These are phyloP conservation scores for Acomys russatus DNA, from an alignment of 2,797 vertebrate species.

Conservation along the genomic window DNA sequence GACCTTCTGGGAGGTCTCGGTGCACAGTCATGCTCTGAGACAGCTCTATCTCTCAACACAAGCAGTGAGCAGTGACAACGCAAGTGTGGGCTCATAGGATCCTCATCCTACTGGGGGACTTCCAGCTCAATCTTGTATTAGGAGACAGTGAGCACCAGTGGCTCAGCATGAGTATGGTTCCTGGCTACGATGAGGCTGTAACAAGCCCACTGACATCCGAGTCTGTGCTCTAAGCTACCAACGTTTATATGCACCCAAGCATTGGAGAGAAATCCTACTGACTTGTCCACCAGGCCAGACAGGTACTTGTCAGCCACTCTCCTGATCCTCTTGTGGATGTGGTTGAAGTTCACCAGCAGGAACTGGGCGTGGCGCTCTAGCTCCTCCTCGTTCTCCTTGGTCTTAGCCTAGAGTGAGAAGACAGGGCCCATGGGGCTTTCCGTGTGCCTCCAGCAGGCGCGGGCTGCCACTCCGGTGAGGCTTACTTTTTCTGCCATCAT, in stretches of 20 bases:
- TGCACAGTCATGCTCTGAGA: background rate
- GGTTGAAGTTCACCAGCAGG: slow-evolving; percentile 98
- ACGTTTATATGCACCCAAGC: background rate
- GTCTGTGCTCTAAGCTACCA: background rate
- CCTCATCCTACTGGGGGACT: background rate
- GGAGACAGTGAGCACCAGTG: background rate
- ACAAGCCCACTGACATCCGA: background rate
- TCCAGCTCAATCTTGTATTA: background rate
- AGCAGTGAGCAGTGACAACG: background rate
- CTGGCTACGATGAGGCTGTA: background rate
- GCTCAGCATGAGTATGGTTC: slow-evolving; percentile 29
- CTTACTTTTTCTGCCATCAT: slow-evolving; percentile 99
- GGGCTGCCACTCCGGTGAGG: rapidly evolving
- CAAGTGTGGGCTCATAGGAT: background rate
- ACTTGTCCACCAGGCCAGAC: slow-evolving; percentile 98
- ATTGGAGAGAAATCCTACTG: slow-evolving; percentile 78
- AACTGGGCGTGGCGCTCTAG: slow-evolving; percentile 98
- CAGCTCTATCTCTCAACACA: background rate
- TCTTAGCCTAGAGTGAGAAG: slow-evolving; percentile 93
- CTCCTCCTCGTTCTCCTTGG: slow-evolving; percentile 98
- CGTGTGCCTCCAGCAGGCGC: rapidly evolving
- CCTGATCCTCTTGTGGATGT: slow-evolving; percentile 98
- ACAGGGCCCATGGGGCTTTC: background rate
- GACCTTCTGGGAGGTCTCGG: background rate
- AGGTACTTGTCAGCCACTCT: slow-evolving; percentile 99